These are phyloP conservation scores for Epicauta chinensis DNA, from an alignment of 1,140 invertebrate genomes.

Conservation along the genomic window DNA sequence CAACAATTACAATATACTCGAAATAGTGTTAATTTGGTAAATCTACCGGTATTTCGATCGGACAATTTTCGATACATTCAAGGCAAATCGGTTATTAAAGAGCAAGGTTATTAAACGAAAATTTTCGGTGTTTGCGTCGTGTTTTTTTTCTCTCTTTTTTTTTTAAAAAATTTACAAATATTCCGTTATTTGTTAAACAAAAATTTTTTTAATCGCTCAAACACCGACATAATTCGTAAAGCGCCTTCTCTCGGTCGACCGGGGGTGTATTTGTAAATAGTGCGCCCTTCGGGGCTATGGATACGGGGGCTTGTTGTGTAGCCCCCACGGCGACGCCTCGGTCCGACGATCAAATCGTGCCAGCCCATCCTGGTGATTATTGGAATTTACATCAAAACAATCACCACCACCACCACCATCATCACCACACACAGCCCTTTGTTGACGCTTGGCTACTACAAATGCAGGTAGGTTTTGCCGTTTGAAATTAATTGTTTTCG, in stretches of 20 bases:
- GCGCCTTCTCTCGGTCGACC: constrained; percentile 12
- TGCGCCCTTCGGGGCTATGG: constrained; percentile 35
- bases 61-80: constrained; percentile 1
- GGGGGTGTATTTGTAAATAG: constrained; percentile 20
- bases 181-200: neutral
- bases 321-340: constrained; percentile 34
- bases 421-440: constrained; percentile 31
- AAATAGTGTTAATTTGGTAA: too few species aligned
- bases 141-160: too few species aligned
- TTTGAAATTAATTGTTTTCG: constrained; percentile 1
- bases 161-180: too few species aligned
- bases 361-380: constrained; percentile 36
- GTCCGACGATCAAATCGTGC: constrained; percentile 38
- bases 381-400: constrained; percentile 29
- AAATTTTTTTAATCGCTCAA: too few species aligned
- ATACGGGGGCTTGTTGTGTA: constrained; percentile 38
- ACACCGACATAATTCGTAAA: too few species aligned
- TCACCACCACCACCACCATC: constrained; percentile 18
- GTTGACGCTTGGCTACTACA: constrained; percentile 38
- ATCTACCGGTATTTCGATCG: too few species aligned
- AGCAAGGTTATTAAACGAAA: constrained; percentile 1
- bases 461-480: constrained; percentile 38
- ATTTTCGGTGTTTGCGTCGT: neutral
- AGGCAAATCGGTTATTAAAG: constrained; percentile 2
- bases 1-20: too few species aligned